Base-by-base conservation (phyloP, 2,797 vertebrate species). In the Cuniculus paca region DNA sequence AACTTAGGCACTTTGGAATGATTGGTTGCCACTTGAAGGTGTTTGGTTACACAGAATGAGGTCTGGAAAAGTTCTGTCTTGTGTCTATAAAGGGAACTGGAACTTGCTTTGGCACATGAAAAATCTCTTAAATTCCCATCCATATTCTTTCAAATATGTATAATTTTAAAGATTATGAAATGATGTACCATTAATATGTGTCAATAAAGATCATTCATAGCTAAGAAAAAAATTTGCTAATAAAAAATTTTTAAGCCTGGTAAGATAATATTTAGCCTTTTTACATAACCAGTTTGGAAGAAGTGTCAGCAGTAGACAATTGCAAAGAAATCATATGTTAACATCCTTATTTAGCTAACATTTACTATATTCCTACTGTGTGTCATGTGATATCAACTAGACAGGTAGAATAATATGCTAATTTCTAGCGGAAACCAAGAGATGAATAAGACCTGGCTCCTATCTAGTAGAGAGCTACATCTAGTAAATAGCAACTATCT, bases 31-130 rank as follows among this genome's bases (percentile, higher is more conserved):
- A 74, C 68, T 85, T 92, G 84, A 90, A 97, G 90, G 85, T 97
- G 26, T 97, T 95, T 91, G 82, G 16, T 98, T 97, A 95, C 79
- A 95, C 52, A 92, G 45, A 95, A 97, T 91, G 52, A 89, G 26
- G 48, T 90, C 88, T 95, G 72, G 50, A 95, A 97, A 84, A 85
- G 42, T 84, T 90, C 72, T 95, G 5, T 75, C 79, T 95, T 19
- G 10, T 95, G 4, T 96, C 82, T 92, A 78, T 93, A 93, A 93
- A 92, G 60, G 70, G 58, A 95, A 81, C 68, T 80, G 34, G 19
- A 85, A 52, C 68, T 82, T 78, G 56, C 79, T 94, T 91, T 63
- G 50, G 19, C 17, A 77, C 5, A 61, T 31, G 8, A n/a, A 91
- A 54, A 48, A 90, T 88, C 52, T 95, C 61, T 79, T 95, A 90